Evolutionary conservation across 2,888 invertebrate species (phyloP).

Genomic region (Dryomyza anilis): DNA sequence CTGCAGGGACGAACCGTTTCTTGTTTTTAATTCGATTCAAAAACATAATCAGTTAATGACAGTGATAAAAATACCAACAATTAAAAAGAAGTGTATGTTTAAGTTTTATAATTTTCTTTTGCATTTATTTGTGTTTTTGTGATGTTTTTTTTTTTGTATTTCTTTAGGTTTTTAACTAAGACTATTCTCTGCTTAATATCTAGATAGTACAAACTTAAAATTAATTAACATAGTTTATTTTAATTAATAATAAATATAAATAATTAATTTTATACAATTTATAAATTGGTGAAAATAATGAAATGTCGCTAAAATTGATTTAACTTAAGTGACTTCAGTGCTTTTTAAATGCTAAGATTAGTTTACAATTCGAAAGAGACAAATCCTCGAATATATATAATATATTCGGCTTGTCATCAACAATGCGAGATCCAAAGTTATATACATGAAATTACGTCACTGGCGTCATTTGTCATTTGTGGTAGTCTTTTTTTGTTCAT

Average conservation of each 20-base stretch:
- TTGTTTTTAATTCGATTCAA: background rate
- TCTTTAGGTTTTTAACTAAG: background rate
- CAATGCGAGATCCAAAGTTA: background rate
- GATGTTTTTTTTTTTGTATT: background rate
- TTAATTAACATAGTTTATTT: slow-evolving; percentile 8
- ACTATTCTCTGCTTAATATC: background rate
- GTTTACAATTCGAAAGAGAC: too few relatives aligned
- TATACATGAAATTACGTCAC: background rate
- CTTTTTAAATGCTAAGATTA: background rate
- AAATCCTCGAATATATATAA: background rate
- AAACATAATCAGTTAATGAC: background rate
- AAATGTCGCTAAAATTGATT: background rate
- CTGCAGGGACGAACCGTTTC: background rate
- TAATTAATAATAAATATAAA: background rate
- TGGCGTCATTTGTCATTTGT: background rate
- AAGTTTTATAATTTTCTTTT: background rate
- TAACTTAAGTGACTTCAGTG: slow-evolving; percentile 12
- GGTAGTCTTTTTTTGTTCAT: background rate
- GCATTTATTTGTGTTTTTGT: background rate
- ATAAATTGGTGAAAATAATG: too few relatives aligned
- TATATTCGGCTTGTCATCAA: background rate
- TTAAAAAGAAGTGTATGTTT: background rate
- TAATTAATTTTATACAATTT: too few relatives aligned
- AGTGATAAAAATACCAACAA: background rate
- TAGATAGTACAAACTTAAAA: slow-evolving; percentile 5